Evolutionary conservation across 2,113 vertebrate species (phyloP).

Genomic region (Myiagra hebetior): DNA sequence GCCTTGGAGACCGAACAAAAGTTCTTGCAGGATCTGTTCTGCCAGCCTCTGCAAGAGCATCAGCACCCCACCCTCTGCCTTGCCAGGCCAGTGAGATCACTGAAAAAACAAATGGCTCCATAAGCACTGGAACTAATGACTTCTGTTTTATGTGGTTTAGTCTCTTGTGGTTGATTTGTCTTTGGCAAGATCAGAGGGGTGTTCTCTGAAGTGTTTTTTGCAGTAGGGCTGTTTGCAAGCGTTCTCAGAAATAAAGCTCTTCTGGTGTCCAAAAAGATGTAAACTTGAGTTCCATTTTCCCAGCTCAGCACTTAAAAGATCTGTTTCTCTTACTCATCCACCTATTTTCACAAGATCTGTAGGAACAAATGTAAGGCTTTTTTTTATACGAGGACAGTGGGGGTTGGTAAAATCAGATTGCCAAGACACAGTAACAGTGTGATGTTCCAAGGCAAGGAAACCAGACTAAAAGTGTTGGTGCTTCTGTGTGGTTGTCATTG

Average conservation of each 20-base stretch:
- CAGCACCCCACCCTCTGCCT: background rate
- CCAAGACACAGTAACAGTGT: background rate
- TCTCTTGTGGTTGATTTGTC: conserved; percentile 30
- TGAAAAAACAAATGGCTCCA: conserved; percentile 40
- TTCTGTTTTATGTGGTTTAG: conserved; percentile 54
- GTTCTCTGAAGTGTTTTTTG: background rate
- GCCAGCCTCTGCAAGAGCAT: background rate
- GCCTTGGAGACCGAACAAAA: background rate
- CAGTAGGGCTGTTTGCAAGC: background rate
- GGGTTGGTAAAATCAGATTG: background rate
- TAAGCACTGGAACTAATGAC: conserved; percentile 20
- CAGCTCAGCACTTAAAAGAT: background rate
- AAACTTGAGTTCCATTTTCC: background rate
- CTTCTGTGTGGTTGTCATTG: background rate
- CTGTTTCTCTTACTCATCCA: background rate
- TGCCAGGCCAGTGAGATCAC: conserved; percentile 24
- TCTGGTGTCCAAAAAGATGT: background rate
- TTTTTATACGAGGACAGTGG: background rate
- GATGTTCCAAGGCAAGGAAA: background rate
- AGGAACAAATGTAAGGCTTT: background rate
- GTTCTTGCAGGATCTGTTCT: background rate
- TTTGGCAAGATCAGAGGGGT: background rate
- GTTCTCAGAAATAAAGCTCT: background rate
- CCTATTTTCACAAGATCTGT: background rate
- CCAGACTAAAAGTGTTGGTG: background rate